Percentiles rank a stretch among this genome's conserved stretches.
phyloP scores from a whole-genome alignment of 2,797 vertebrate species.

The Hypotaenidia okinawae region DNA sequence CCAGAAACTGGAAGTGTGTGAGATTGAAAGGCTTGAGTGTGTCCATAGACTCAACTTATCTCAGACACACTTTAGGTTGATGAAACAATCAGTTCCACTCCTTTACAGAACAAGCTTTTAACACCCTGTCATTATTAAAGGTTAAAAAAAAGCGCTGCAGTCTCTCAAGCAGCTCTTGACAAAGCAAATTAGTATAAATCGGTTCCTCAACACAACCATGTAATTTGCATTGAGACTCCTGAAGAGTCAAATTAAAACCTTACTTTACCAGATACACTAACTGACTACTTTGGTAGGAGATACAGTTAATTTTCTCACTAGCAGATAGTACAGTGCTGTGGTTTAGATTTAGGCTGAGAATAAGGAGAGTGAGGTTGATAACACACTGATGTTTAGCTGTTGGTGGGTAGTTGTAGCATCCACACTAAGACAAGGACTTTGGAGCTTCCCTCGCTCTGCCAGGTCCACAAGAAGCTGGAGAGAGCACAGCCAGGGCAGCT shows the following conservation, averaged over 20 bases:
- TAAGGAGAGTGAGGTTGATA: too few relatives aligned
- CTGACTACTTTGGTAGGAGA: fast-evolving
- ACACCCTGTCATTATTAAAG: neutral
- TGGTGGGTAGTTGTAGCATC: too few relatives aligned
- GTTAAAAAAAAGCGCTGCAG: conserved; percentile 1
- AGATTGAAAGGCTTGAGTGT: neutral
- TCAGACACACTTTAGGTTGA: neutral
- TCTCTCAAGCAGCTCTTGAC: conserved; percentile 16
- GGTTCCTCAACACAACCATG: neutral
- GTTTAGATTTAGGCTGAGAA: too few relatives aligned
- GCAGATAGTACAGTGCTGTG: too few relatives aligned
- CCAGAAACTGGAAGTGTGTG: neutral
- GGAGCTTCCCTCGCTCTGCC: too few relatives aligned
- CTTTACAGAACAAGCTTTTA: neutral
- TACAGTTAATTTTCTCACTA: too few relatives aligned
- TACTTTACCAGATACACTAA: neutral
- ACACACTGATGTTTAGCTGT: too few relatives aligned
- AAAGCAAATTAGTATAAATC: neutral
- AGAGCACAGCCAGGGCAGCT: too few relatives aligned
- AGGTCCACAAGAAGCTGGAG: too few relatives aligned
- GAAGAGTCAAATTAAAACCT: neutral
- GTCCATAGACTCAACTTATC: neutral
- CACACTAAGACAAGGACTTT: too few relatives aligned
- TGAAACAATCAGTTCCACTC: neutral
- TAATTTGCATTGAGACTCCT: neutral